A percentile compares a stretch with the other conserved stretches of the same genome.
These are phyloP conservation scores for Aphelenchoides fujianensis DNA, from an alignment of 1,140 invertebrate genomes.

Conservation along the genomic window DNA sequence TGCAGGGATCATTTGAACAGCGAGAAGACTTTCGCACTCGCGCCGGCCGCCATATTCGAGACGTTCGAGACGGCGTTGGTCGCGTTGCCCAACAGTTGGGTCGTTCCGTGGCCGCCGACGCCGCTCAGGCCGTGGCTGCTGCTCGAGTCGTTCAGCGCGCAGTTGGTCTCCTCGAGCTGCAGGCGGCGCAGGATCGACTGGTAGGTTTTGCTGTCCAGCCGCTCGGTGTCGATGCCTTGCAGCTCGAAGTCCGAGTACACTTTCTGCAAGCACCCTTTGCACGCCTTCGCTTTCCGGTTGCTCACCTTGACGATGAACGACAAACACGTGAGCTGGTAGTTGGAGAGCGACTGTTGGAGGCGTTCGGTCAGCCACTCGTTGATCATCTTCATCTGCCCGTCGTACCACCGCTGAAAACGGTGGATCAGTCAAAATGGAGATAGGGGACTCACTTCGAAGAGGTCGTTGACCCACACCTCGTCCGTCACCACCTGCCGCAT, in stretches of 20 bases:
- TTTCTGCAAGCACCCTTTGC: slow-evolving; percentile 73
- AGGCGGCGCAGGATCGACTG: slow-evolving; percentile 85
- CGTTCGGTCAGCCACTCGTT: slow-evolving; percentile 91
- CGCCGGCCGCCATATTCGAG: slow-evolving; percentile 57
- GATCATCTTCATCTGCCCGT: slow-evolving; percentile 84
- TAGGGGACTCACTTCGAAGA: slow-evolving; percentile 89
- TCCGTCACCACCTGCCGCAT: slow-evolving; percentile 92
- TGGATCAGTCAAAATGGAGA: slow-evolving; percentile 11
- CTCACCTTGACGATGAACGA: slow-evolving; percentile 87
- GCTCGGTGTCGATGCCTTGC: slow-evolving; percentile 95
- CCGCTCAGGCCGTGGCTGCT: background rate
- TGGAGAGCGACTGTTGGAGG: slow-evolving; percentile 86
- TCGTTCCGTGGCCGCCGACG: slow-evolving; percentile 7
- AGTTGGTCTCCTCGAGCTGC: slow-evolving; percentile 87
- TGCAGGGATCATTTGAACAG: slow-evolving; percentile 57
- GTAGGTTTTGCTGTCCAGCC: slow-evolving; percentile 93
- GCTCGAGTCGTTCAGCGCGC: slow-evolving; percentile 47
- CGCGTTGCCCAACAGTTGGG: slow-evolving; percentile 42
- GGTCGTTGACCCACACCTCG: slow-evolving; percentile 92
- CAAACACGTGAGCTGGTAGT: slow-evolving; percentile 92
- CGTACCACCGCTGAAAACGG: slow-evolving; percentile 80
- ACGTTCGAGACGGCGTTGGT: slow-evolving; percentile 55
- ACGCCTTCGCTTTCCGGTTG: background rate
- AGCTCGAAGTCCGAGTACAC: slow-evolving; percentile 97
- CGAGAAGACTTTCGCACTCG: slow-evolving; percentile 60